phyloP scores from a whole-genome alignment of 2,888 invertebrate genomes.

The Eupithecia pulchellata region DNA sequence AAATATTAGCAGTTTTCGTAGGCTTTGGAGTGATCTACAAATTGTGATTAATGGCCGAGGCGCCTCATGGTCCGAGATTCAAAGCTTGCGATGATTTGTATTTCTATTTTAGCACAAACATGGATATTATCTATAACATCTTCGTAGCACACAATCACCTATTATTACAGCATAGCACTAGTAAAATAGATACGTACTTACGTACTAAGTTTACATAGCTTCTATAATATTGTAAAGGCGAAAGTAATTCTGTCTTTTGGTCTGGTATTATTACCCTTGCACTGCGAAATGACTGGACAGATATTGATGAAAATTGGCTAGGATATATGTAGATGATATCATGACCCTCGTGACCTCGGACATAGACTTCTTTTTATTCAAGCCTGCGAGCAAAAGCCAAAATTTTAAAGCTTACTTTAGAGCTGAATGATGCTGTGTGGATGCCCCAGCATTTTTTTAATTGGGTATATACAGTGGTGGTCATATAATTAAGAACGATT shows the following conservation, averaged over 20 bases:
- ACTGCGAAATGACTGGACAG: not conserved
- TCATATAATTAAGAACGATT: too few relatives aligned
- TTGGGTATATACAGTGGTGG: too few relatives aligned
- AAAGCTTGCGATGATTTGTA: not conserved
- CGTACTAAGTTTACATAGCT: not conserved
- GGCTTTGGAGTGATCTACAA: conserved; percentile 23
- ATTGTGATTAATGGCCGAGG: not conserved
- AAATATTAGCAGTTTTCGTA: conserved; percentile 18
- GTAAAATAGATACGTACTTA: not conserved
- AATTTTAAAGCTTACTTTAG: not conserved
- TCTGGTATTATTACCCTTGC: not conserved
- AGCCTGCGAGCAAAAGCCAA: not conserved
- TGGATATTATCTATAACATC: not conserved
- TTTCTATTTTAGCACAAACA: not conserved
- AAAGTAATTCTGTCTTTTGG: not conserved
- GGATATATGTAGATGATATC: not conserved
- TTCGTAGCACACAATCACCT: not conserved
- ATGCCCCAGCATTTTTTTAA: not conserved
- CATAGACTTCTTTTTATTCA: not conserved
- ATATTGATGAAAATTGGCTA: not conserved
- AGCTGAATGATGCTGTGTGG: not conserved
- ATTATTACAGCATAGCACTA: not conserved
- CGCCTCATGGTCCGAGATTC: not conserved
- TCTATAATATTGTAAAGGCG: not conserved
- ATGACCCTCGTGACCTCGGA: not conserved